phyloP scores from a whole-genome alignment of 23 tunicate species.

The Oikopleura dioica region DNA sequence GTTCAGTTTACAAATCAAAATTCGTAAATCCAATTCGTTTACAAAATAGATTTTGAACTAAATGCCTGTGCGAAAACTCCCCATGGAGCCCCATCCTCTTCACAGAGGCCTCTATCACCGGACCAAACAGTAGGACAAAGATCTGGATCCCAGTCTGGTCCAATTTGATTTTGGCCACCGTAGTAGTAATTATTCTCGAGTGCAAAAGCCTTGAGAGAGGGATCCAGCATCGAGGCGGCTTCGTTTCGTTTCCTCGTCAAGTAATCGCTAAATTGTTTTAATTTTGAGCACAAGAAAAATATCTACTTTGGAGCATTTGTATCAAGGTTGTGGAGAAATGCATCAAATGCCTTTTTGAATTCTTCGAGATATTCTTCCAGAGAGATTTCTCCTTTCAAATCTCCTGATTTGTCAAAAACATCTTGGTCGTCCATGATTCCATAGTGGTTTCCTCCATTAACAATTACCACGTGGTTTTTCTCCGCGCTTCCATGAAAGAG shows the following conservation, averaged over 20 bases:
- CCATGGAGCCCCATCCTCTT: neutral
- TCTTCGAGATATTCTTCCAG: neutral
- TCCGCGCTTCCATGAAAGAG: neutral
- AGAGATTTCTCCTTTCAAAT: neutral
- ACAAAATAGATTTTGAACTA: no score
- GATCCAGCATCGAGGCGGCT: neutral
- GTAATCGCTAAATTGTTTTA: neutral
- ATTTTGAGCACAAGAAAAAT: neutral
- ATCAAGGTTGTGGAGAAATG: no score
- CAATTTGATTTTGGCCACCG: neutral
- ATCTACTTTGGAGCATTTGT: no score
- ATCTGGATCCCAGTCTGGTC: neutral
- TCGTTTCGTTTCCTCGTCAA: neutral
- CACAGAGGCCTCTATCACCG: neutral
- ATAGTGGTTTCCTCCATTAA: neutral
- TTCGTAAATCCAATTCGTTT: no score
- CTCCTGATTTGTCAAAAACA: neutral
- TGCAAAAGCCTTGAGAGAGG: neutral
- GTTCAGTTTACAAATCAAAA: no score
- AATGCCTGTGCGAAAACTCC: neutral
- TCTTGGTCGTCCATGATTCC: neutral
- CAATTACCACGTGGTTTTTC: neutral
- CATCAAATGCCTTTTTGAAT: neutral
- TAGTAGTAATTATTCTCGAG: neutral
- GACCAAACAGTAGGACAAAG: neutral